phyloP scores from a whole-genome alignment of 2,888 invertebrate species.

The Microdon myrmicae region DNA sequence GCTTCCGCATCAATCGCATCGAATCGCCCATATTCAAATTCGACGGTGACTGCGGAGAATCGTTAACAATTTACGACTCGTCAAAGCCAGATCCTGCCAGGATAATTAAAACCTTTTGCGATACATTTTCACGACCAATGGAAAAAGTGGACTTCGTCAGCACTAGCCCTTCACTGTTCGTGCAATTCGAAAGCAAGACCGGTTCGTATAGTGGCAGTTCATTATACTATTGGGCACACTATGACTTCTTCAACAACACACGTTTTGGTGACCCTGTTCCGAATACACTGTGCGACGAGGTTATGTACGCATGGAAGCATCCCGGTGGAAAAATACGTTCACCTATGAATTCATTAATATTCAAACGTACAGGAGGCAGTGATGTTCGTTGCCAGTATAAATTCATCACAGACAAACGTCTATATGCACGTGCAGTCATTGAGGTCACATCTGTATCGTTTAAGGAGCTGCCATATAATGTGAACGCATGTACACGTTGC shows the following conservation, averaged over 20 bases:
- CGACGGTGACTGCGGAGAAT: conserved; percentile 90
- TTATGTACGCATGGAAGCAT: conserved; percentile 86
- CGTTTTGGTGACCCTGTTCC: conserved; percentile 84
- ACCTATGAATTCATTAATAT: conserved; percentile 87
- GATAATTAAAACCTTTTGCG: conserved; percentile 94
- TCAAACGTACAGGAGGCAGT: conserved; percentile 79
- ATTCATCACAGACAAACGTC: conserved; percentile 83
- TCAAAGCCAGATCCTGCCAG: conserved; percentile 87
- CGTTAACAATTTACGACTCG: conserved; percentile 88
- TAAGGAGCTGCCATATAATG: conserved; percentile 83
- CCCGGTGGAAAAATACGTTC: conserved; percentile 81
- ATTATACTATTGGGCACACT: conserved; percentile 93
- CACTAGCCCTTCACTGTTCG: conserved; percentile 85
- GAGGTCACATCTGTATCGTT: conserved; percentile 81
- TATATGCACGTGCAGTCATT: conserved; percentile 83
- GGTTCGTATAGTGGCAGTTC: conserved; percentile 95
- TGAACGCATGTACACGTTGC: conserved; percentile 84
- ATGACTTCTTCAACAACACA: conserved; percentile 92
- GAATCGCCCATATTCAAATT: conserved; percentile 88
- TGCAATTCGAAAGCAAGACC: conserved; percentile 90
- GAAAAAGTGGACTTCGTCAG: conserved; percentile 94
- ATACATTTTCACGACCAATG: conserved; percentile 92
- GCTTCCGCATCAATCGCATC: conserved; percentile 88
- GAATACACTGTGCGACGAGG: conserved; percentile 86
- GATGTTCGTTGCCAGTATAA: conserved; percentile 85